Evolutionary conservation across 2,113 vertebrate species (phyloP), one percentile per base, ranked within the genome.

Genomic region (Aegypius monachus): DNA sequence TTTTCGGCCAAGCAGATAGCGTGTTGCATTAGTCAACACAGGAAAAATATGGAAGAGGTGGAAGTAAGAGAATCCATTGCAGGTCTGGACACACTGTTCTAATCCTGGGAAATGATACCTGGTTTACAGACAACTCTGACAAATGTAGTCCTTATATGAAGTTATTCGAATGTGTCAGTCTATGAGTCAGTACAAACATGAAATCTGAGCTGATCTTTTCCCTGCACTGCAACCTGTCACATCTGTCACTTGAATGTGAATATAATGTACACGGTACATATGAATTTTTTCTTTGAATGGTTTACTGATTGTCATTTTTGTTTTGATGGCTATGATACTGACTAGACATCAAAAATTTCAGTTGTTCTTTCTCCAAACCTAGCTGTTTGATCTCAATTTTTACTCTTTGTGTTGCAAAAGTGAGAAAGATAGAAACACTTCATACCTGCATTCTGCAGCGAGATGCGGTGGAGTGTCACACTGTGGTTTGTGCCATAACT

Each of bases 381-480:
- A 48, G 6, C 8, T 25, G 16, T 59, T 81, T 56, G 23, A 67
- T 59, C 32, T 52, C 14, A 47, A 4, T 52, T 82, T 89, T n/a
- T 87, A 55, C 21, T 74, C 42, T 50, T 71, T 14, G 16, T 36
- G 16, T 52, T 43, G 61, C 65, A 84, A 79, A 77, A 93, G 20
- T 25, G 32, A 1, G 1, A 40, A 48, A 73, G 6, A 26, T 5
- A 55, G 31, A 74, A 93, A 34, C 9, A n/a, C 18, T 40, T 62
- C 16, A 19, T 43, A 23, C 2, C 6, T 34, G 59, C 50, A 27
- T 58, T 74, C 70, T 67, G 53, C 81, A 89, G 65, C 13, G 7
- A 70, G 42, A 11, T 18, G 13, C 0, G 0, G 47, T 17, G 21
- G 43, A 47, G 19, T 7, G 38, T 16, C 14, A 18, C 26, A 3